Evolutionary conservation across 2,797 vertebrate genomes (phyloP), one percentile per base, ranked within the genome.

Genomic region (Sebastiscus tertius): DNA sequence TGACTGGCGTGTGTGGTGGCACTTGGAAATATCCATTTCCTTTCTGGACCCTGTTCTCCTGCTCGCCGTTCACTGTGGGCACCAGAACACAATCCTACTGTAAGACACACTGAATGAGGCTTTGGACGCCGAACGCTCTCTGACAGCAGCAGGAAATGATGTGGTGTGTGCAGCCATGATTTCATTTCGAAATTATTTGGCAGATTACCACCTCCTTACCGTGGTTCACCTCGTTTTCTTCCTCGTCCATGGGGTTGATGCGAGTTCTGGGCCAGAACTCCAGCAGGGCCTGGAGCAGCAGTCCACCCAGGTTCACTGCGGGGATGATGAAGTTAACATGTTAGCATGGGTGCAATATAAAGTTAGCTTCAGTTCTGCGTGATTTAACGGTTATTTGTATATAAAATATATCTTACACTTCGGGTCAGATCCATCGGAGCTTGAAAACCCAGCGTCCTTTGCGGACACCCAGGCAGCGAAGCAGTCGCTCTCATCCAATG

Each of bases 381-480:
- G 26, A 39, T 24, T 67, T 12, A 73, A 49, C 26, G n/a, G 24
- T 56, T 54, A 16, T 31, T 54, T 20, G 8, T 33, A 29, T 42
- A 58, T 18, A 33, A 76, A 63, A 73, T 34, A 4, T 27, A 11
- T 92, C 97, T 92, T 95, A 99, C 99, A 73, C 94, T 99, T 99
- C 80, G 99, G 99, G 92, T 99, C 99, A 0, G 99, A 99, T 36
- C 99, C 99, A 72, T 99, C 99, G 0, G 98, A 96, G 91, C 98
- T 99, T 75, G 96, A 98, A 92, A 99, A 99, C 24, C 99, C 98
- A 13, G 99, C 98, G 56, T 99, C 98, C 89, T 99, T 99, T 64
- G 99, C 98, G 36, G 99, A 99, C 61, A 99, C 99, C 99, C 99
- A 99, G 63, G 99, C 98, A 62, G 98, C 98, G 77, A 99, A 99